phyloP scores from a whole-genome alignment of 1,140 invertebrate species.

The Limonius californicus region DNA sequence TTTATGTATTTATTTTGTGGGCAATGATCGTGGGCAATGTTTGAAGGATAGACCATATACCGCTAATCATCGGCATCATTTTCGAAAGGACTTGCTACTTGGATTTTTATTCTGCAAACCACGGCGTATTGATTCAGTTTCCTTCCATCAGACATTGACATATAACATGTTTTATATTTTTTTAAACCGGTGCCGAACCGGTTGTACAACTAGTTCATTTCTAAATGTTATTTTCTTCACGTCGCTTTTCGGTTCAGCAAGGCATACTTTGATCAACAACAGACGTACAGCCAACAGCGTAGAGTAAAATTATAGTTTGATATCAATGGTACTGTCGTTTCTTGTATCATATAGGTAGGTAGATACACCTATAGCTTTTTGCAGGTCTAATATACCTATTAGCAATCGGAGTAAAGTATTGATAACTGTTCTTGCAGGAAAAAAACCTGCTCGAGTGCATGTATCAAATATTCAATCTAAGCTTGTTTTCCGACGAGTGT shows the following conservation, averaged over 20 bases:
- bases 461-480: no score
- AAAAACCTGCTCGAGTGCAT: no score
- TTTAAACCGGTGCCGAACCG: constrained; percentile 14
- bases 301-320: neutral
- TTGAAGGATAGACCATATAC: no score
- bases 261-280: constrained; percentile 4
- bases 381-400: neutral
- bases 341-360: neutral
- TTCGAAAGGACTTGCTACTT: no score
- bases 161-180: constrained; percentile 17
- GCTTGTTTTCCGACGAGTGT: no score
- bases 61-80: no score
- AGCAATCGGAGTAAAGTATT: no score
- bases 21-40: no score
- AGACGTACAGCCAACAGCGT: neutral
- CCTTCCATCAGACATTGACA: constrained; percentile 15
- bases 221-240: neutral
- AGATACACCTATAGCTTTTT: neutral
- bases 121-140: neutral
- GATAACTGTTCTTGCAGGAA: no score
- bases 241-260: neutral
- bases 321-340: neutral
- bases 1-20: no score
- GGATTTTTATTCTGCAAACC: no score
- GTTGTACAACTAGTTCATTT: constrained; percentile 21